Base-by-base conservation (phyloP, 2,888 invertebrate species). In the Nomada goodeniana region DNA sequence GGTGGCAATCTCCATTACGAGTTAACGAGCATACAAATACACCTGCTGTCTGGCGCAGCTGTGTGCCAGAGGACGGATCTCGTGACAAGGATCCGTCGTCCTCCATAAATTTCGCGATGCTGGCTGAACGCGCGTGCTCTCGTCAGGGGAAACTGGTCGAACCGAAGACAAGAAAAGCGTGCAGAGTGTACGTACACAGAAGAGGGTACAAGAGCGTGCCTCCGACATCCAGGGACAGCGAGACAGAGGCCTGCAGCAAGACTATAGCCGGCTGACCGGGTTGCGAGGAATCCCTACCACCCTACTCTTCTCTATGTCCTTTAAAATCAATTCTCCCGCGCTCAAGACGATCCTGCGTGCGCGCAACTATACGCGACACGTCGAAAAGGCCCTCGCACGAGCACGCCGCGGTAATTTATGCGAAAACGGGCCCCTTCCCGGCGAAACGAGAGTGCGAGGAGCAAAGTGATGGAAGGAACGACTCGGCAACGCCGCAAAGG, bases 401-500 rank as follows among this genome's bases (percentile, higher is more conserved):
- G 50, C 76, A 29, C 44, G 72, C 86, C 82, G 86, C 82, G 86
- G 88, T 89, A 89, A 92, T 91, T 91, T 92, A 89, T 90, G 86
- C 85, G 89, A 91, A 91, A 87, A 61, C 72, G 80, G 86, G 77
- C 55, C 82, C 85, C 80, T 78, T 81, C 63, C 85, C 81, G 80
- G 74, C 76, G 80, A 84, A 79, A 83, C 74, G 80, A 77, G 79
- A 82, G 82, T 72, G 83, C 80, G 82, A 80, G 70, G 68, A 68
- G 64, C 76, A 75, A 75, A 69, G 76, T 55, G 72, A 85, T 80
- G 79, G 74, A 70, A 76, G 76, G 88, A 85, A 78, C 36, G 89
- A 89, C 84, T 82, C 88, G 92, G 92, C 92, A 92, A 92, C 92
- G 86, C 85, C 88, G 92, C 92, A 88, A 88, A 87, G 85, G 86